These are phyloP conservation scores for Diloba caeruleocephala DNA, from an alignment of 2,888 invertebrate species.

Conservation along the genomic window DNA sequence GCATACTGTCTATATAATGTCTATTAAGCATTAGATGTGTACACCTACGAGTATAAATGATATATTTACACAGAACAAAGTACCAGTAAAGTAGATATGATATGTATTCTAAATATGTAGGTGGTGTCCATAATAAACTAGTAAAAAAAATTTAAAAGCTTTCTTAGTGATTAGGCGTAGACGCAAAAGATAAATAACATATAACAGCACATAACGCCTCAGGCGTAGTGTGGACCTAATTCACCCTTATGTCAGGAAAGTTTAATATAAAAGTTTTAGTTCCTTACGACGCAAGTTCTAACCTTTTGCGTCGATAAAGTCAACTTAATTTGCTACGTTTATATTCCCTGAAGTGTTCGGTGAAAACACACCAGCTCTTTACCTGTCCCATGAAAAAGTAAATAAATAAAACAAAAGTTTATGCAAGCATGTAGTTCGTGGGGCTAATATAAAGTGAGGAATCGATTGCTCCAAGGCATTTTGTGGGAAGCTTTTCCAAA, in stretches of 20 bases:
- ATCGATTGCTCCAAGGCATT: slow-evolving; percentile 3
- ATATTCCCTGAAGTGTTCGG: slow-evolving; percentile 16
- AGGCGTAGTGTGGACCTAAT: slow-evolving; percentile 28
- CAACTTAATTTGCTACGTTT: slow-evolving; percentile 34
- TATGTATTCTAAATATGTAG: too few species aligned
- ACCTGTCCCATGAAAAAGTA: too few species aligned
- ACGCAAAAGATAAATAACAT: slow-evolving; percentile 20
- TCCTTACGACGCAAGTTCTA: slow-evolving; percentile 32
- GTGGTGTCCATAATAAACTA: too few species aligned
- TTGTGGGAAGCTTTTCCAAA: neutral
- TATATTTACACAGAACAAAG: too few species aligned
- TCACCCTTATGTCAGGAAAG: slow-evolving; percentile 33
- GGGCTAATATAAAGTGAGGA: slow-evolving; percentile 2
- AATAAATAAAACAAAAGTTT: neutral
- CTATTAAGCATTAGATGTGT: too few species aligned
- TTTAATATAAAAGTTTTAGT: slow-evolving; percentile 62
- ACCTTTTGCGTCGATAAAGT: slow-evolving; percentile 30
- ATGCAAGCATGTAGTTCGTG: neutral
- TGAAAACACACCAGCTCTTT: slow-evolving; percentile 9
- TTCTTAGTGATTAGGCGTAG: neutral
- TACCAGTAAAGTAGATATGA: too few species aligned
- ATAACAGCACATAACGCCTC: slow-evolving; percentile 19
- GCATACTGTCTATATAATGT: too few species aligned
- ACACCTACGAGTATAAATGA: too few species aligned
- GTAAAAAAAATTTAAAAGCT: too few species aligned